Base-by-base conservation (phyloP, 2,113 vertebrate species). In the Entosphenus tridentatus region DNA sequence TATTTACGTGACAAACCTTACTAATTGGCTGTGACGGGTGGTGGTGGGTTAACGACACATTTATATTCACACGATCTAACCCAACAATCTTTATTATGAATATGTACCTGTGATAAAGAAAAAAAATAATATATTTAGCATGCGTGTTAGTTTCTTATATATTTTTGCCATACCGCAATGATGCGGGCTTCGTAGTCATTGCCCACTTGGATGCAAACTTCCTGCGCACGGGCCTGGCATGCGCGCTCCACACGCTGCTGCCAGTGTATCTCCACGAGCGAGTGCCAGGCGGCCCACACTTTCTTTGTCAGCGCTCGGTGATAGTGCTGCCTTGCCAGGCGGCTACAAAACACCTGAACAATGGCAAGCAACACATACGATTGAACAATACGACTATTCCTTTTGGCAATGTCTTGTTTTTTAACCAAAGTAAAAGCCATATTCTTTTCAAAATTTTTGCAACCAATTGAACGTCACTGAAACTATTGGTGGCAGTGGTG, bases 191-290 rank as follows among this genome's bases (percentile, higher is more conserved):
- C 89, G 62, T 88, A 93, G 57, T 88, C 82, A 55, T 80, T 74
- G 59, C 87, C 85, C 68, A 96, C 78, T 68, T 81, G 81, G 71
- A 82, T n/a, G 74, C 92, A 96, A 68, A 96, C 79, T 70, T 90
- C 85, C 73, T 95, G 86, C 2, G 89, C 89, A 72, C 82, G 82
- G 56, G 81, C 76, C 8, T 86, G 90, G 69, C 87, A 96, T 2
- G 90, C 89, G 71, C 74, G 78, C 73, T 89, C 83, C 71, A 92
- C 77, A 68, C 80, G 81, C 1, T 86, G 82, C 78, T 82, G 90
- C 92, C 90, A 91, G 70, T 77, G 81, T 74, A 72, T 77, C 73
- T 86, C 77, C 59, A 79, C 71, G 67, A 80, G 69, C 3, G 83
- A 81, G 14, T 74, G 83, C 93, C 93, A 98, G 1, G 79, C 82